Percentiles rank a stretch among this genome's conserved stretches.
Evolutionary conservation across 92 coral and sea anemone species (phyloP).

Genomic region (Heliopora coerulea): DNA sequence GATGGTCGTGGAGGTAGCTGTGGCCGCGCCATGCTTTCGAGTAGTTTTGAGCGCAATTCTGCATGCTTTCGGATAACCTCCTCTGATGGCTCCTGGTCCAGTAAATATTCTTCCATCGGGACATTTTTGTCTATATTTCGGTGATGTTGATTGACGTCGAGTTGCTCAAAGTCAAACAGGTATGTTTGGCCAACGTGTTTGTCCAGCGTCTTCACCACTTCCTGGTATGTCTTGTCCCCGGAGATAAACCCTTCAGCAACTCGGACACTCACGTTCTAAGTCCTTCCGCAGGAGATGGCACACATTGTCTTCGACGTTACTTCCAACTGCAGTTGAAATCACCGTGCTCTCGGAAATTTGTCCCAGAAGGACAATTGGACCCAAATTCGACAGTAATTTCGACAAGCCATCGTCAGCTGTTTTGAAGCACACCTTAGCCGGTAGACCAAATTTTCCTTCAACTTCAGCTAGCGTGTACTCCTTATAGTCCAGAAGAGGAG

Average conservation of each 20-base stretch:
- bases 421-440: neutral
- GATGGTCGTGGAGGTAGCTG: neutral
- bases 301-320: neutral
- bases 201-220: neutral
- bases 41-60: neutral
- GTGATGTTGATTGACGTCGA: neutral
- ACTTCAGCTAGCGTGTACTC: conserved; percentile 12
- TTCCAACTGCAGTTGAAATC: neutral
- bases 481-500: neutral
- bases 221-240: neutral
- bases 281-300: neutral
- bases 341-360: neutral
- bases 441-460: neutral
- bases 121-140: neutral
- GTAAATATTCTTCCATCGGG: neutral
- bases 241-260: neutral
- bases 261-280: neutral
- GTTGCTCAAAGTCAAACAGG: neutral
- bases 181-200: neutral
- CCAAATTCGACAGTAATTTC: neutral
- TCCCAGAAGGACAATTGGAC: neutral
- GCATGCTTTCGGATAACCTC: neutral
- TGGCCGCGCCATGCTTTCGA: neutral
- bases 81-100: neutral
- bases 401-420: neutral